Evolutionary conservation across 2,888 invertebrate species (phyloP), one percentile per base, ranked within the genome.

Genomic region (Rhyacophila evoluta): DNA sequence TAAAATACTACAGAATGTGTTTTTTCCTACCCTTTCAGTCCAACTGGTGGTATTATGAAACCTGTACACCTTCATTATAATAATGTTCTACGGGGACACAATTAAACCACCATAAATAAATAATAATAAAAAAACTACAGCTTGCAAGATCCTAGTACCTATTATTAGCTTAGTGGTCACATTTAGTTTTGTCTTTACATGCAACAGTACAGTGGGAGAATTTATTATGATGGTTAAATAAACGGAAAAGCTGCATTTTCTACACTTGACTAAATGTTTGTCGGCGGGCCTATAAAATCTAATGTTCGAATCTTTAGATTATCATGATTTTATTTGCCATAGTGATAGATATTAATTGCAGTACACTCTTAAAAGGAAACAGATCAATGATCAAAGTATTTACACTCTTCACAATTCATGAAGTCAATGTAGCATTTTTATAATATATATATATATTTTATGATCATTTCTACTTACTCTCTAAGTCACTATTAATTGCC

Each of bases 401-500:
- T 71, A 76, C 76, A 76, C 33, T 55, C 55, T 69, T 38, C 37
- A 28, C 25, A 74, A 33, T 74, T 27, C 74, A 12, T 15, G 8
- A 25, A 55, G 55, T 69, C 69, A 69, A 69, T 69, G 69, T 69
- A 74, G 29, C 6, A 74, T 41, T 41, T 73, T 38, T 11, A 38
- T 78, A 74, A 55, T 68, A 78, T 74, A 73, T 79, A 78, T 78
- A 79, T 75, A 33, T 70, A 79, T 78, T 73, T 79, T 74, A 39
- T 70, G 71, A 74, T 79, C 74, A 77, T 71, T 78, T 79, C 81
- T 81, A 81, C 81, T 79, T 81, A 81, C 76, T 67, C 39, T 29
- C 81, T 81, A 81, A 41, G 41, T 77, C 81, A 75, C 81, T 81
- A 81, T 81, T 74, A 78, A 74, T 80, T 76, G 75, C 74, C 79